phyloP scores from a whole-genome alignment of 2,113 vertebrate species.

The Sakesphorus luctuosus region DNA sequence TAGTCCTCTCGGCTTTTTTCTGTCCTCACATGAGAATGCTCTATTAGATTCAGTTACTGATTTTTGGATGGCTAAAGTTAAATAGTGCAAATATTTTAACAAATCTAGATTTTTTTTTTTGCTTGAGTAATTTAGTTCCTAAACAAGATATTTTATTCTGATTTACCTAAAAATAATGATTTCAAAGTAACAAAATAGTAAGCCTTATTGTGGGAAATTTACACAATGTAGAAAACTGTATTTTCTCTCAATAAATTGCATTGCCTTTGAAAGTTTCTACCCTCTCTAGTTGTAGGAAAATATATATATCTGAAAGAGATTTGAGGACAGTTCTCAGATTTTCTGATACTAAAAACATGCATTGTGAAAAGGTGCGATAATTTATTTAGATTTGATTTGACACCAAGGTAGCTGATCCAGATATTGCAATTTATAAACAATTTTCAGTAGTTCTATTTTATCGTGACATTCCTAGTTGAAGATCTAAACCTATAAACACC shows the following conservation, averaged over 20 bases:
- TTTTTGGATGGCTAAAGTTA: background rate
- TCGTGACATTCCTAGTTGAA: background rate
- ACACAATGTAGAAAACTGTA: background rate
- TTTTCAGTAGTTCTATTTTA: background rate
- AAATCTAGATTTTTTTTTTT: background rate
- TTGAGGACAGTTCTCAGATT: background rate
- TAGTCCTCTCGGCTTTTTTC: background rate
- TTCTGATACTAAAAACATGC: background rate
- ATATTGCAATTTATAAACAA: background rate
- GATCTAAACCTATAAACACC: background rate
- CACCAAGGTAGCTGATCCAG: background rate
- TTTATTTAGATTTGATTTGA: background rate
- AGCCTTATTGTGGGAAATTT: background rate
- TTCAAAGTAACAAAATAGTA: background rate
- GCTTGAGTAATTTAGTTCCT: background rate
- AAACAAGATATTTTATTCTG: background rate
- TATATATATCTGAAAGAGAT: background rate
- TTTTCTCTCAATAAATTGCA: background rate
- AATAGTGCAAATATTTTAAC: background rate
- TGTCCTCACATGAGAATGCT: background rate
- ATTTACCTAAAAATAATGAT: background rate
- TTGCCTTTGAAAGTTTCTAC: slow-evolving; percentile 1
- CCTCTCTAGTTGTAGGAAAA: background rate
- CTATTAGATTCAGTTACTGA: background rate
- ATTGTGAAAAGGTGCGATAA: background rate